phyloP scores from a whole-genome alignment of 2,113 vertebrate genomes.

The Sardina pilchardus region DNA sequence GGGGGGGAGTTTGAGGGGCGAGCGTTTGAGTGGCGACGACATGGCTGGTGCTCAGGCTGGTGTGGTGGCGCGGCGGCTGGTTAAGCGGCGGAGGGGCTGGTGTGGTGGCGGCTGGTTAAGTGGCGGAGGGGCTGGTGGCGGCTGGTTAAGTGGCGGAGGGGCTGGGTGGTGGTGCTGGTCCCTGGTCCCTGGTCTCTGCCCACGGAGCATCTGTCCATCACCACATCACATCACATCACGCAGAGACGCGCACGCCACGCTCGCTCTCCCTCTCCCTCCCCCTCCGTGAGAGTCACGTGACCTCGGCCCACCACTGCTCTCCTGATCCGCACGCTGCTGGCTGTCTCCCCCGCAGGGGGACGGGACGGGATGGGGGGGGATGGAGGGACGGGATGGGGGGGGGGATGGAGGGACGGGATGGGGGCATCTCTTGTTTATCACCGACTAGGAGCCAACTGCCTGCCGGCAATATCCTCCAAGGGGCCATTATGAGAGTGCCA shows the following conservation, averaged over 20 bases:
- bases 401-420: neutral
- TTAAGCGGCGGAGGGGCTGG: neutral
- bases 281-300: neutral
- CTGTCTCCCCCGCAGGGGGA: no score
- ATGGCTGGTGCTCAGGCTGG: neutral
- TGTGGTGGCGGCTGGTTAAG: constrained; percentile 6
- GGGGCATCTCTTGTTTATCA: constrained; percentile 21
- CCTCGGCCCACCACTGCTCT: no score
- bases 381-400: no score
- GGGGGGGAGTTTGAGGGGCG: no score
- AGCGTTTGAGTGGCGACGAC: neutral
- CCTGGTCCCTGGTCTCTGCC: neutral
- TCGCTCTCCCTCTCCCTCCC: no score
- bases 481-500: constrained; percentile 18
- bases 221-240: neutral
- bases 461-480: constrained; percentile 15
- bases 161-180: neutral
- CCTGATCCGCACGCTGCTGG: no score
- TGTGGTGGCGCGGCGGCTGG: neutral
- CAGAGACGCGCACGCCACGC: neutral
- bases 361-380: no score
- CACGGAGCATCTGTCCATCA: neutral
- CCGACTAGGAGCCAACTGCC: constrained; percentile 20
- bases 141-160: constrained; percentile 9
- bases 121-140: neutral